Conservation (phyloP, 2,888 invertebrate species). For the Megastigmus dorsalis region DNA sequence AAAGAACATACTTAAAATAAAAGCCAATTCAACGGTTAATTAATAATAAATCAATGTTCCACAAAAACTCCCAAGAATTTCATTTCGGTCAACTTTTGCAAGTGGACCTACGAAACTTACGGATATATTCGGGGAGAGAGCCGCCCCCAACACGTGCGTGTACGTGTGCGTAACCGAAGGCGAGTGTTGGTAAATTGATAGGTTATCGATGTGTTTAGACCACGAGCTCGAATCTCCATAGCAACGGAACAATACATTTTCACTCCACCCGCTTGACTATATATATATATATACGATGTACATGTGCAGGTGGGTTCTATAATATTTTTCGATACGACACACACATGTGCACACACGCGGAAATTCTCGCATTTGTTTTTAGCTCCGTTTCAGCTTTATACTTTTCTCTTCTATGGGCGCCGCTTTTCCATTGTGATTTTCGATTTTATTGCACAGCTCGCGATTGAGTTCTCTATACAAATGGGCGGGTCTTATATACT, state of each 20-base stretch:
- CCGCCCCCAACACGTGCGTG: neutral
- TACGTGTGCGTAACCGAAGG: neutral
- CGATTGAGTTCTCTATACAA: too few relatives aligned
- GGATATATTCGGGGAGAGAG: too few relatives aligned
- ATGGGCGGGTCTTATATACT: too few relatives aligned
- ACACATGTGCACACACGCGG: neutral
- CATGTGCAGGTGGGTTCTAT: neutral
- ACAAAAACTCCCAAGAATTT: too few relatives aligned
- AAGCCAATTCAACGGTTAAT: too few relatives aligned
- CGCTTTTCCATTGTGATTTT: too few relatives aligned
- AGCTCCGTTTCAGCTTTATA: neutral
- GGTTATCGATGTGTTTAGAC: conserved; percentile 67
- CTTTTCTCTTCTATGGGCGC: neutral
- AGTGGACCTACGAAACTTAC: too few relatives aligned
- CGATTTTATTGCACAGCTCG: too few relatives aligned
- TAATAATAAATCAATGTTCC: too few relatives aligned
- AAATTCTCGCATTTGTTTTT: conserved; percentile 31
- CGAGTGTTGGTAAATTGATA: conserved; percentile 61
- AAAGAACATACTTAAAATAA: too few relatives aligned
- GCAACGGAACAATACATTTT: conserved; percentile 69
- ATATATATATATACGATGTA: neutral
- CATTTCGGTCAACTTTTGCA: too few relatives aligned
- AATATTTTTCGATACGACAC: conserved; percentile 28
- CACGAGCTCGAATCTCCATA: conserved; percentile 64
- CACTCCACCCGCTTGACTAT: neutral